Conservation (phyloP, 2,888 invertebrate genomes). For the Osmoderma eremita region DNA sequence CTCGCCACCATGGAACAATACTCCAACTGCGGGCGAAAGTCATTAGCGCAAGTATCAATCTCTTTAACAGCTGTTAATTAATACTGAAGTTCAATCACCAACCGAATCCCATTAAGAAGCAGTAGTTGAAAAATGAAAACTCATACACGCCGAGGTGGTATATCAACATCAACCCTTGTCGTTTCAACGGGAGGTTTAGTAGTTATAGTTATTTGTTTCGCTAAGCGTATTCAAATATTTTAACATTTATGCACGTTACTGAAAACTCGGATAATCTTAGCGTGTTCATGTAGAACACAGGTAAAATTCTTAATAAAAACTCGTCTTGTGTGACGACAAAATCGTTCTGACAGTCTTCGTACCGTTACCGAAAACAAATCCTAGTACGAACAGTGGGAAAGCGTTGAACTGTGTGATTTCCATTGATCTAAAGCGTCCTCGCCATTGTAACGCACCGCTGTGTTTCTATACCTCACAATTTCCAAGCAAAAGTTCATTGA, state of each 20-base stretch:
- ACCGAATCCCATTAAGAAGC: constrained; percentile 37
- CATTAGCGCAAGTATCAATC: constrained; percentile 38
- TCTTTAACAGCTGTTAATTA: constrained; percentile 42
- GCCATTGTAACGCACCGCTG: constrained; percentile 32
- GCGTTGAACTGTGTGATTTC: constrained; percentile 36
- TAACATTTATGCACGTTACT: no score
- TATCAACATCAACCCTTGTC: neutral
- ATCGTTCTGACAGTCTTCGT: constrained; percentile 26
- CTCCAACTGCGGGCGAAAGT: constrained; percentile 20
- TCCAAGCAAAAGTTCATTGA: constrained; percentile 27
- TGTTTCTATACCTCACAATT: constrained; percentile 21
- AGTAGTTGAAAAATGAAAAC: constrained; percentile 28
- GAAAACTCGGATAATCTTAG: neutral
- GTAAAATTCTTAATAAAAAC: constrained; percentile 8
- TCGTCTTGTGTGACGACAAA: neutral
- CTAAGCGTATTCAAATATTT: neutral
- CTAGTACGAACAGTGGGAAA: constrained; percentile 20
- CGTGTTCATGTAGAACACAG: neutral
- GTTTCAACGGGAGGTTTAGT: neutral
- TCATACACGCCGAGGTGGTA: constrained; percentile 11
- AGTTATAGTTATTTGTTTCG: neutral
- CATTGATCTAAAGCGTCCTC: constrained; percentile 35
- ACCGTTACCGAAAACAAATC: constrained; percentile 28
- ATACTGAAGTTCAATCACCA: constrained; percentile 41
- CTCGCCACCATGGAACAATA: constrained; percentile 33